These are phyloP conservation scores for Ellobius talpinus DNA, from an alignment of 2,113 vertebrate genomes.

Conservation along the genomic window DNA sequence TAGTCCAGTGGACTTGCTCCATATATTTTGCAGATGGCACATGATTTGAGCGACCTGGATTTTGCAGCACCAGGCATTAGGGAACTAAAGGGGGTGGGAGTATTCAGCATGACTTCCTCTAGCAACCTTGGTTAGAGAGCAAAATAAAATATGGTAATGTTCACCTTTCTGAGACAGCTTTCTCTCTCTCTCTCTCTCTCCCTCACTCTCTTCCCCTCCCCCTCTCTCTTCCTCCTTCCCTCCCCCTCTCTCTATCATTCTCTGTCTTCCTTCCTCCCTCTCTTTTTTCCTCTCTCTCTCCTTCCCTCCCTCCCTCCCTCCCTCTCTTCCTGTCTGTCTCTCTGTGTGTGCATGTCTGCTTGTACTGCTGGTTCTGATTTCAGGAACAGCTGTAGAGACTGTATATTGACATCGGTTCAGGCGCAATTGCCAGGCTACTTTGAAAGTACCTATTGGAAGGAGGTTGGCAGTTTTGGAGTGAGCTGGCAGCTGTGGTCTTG, in stretches of 20 bases:
- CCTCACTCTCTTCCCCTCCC: too few species aligned
- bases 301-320: too few species aligned
- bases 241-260: too few species aligned
- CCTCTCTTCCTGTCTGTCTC: too few species aligned
- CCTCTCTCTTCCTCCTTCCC: too few species aligned
- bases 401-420: not conserved
- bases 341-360: not conserved
- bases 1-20: not conserved
- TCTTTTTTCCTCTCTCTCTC: too few species aligned
- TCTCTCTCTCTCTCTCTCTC: too few species aligned
- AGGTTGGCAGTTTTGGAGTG: not conserved
- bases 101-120: not conserved
- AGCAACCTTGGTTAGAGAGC: not conserved
- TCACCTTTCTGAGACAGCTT: not conserved
- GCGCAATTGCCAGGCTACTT: not conserved
- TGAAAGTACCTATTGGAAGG: not conserved
- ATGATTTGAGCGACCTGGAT: not conserved
- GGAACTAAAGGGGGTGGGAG: not conserved
- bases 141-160: not conserved
- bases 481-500: not conserved
- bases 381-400: not conserved
- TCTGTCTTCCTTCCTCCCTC: accelerated
- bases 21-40: not conserved
- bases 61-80: not conserved
- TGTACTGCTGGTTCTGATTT: not conserved